These are phyloP conservation scores for Maniola hyperantus DNA, from an alignment of 2,888 invertebrate species.

Conservation along the genomic window DNA sequence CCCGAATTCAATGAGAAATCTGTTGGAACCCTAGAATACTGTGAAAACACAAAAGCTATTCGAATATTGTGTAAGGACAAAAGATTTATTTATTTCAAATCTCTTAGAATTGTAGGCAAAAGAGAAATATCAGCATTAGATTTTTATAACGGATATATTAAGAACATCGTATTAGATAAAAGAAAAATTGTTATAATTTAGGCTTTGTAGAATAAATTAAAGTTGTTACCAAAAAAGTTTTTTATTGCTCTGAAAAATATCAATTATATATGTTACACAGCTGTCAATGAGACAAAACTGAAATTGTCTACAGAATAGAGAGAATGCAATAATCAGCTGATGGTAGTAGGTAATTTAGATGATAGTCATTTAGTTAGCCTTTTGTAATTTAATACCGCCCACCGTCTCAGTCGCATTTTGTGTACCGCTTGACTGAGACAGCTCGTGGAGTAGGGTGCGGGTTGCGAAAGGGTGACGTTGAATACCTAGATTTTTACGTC, in stretches of 20 bases:
- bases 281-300: too few species aligned
- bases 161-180: conserved; percentile 80
- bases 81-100: conserved; percentile 85
- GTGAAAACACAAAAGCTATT: conserved; percentile 81
- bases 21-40: conserved; percentile 84
- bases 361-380: too few species aligned
- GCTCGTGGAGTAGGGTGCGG: too few species aligned
- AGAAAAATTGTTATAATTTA: conserved; percentile 63
- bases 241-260: conserved; percentile 24
- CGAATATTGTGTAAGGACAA: conserved; percentile 86
- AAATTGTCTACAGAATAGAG: too few species aligned
- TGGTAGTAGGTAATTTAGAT: too few species aligned
- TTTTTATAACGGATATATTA: conserved; percentile 94
- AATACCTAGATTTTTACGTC: too few species aligned
- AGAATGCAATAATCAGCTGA: too few species aligned
- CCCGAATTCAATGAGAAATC: conserved; percentile 48
- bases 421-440: too few species aligned
- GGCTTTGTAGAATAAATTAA: conserved; percentile 49
- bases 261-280: background rate
- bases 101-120: conserved; percentile 85
- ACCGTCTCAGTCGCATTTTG: too few species aligned
- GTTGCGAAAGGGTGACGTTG: too few species aligned
- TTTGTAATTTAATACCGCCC: too few species aligned
- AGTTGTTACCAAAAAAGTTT: conserved; percentile 26
- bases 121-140: conserved; percentile 89